Evolutionary conservation across 2,888 invertebrate species (phyloP).

Genomic region (Hipparchia semele): DNA sequence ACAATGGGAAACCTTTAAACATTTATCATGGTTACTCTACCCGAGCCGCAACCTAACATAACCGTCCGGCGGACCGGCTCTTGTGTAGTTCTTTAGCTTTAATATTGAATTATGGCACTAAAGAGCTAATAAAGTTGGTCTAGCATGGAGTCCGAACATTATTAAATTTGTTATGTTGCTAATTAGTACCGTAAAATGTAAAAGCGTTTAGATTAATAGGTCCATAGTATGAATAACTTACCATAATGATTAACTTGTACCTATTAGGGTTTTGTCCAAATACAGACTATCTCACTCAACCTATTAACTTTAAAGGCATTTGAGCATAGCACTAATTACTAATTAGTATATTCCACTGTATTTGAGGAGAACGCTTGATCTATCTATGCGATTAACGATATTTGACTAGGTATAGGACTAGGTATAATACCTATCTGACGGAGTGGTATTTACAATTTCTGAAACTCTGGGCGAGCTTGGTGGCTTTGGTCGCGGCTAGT

Average conservation of each 20-base stretch:
- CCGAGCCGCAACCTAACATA: constrained; percentile 23
- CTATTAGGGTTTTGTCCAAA: background rate
- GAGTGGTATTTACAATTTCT: no score
- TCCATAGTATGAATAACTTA: constrained; percentile 7
- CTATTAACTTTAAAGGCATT: background rate
- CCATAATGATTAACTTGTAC: constrained; percentile 5
- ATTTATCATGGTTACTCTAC: constrained; percentile 11
- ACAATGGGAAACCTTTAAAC: no score
- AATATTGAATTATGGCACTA: constrained; percentile 39
- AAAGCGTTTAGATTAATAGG: constrained; percentile 4
- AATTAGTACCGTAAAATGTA: constrained; percentile 19
- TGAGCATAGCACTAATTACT: background rate
- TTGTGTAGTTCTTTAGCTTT: constrained; percentile 36
- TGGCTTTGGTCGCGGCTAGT: no score
- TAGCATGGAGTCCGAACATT: constrained; percentile 27
- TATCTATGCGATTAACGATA: no score
- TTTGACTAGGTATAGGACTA: no score
- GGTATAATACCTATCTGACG: no score
- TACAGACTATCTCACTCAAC: background rate
- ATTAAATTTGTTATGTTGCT: constrained; percentile 33
- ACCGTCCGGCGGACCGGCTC: constrained; percentile 25
- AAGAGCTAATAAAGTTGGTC: constrained; percentile 36
- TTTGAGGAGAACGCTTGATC: background rate
- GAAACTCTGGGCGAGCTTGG: no score
- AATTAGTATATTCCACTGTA: background rate